A percentile compares a stretch with the other conserved stretches of the same genome.
phyloP scores from a whole-genome alignment of 2,888 invertebrate genomes.

The Leptopilina myrica region DNA sequence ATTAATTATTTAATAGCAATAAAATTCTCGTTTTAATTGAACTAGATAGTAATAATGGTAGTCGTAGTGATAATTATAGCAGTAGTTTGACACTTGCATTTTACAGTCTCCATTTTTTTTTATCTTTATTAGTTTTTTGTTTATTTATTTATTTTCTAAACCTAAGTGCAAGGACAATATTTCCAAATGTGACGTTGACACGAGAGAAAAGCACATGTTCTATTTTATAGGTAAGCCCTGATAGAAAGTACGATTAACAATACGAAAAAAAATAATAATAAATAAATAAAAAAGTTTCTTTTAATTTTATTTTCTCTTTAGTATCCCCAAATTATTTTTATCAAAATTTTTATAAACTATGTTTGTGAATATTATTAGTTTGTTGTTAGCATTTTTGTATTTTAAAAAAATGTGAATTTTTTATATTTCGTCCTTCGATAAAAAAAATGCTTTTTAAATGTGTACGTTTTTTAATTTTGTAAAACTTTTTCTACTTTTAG shows the following conservation, averaged over 20 bases:
- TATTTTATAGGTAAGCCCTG: constrained; percentile 41
- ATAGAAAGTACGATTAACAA: constrained; percentile 51
- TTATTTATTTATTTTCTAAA: constrained; percentile 54
- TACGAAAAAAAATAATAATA: neutral
- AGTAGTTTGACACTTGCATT: constrained; percentile 71
- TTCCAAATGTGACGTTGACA: constrained; percentile 64
- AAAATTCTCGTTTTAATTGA: constrained; percentile 40
- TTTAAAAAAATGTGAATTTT: constrained; percentile 7
- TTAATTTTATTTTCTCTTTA: neutral
- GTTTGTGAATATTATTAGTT: constrained; percentile 25
- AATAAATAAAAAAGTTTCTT: neutral
- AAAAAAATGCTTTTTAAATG: neutral
- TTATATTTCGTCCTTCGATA: neutral
- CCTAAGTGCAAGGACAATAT: constrained; percentile 66
- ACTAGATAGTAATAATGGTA: constrained; percentile 60
- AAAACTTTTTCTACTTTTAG: no score
- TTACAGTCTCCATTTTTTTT: constrained; percentile 60
- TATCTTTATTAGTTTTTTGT: constrained; percentile 24
- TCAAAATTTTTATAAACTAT: neutral
- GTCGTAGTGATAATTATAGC: constrained; percentile 63
- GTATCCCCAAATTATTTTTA: neutral
- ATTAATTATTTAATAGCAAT: constrained; percentile 43
- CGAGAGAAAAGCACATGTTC: constrained; percentile 41
- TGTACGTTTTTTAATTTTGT: no score
- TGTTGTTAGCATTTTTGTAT: neutral